Base-by-base conservation (phyloP, 2,888 invertebrate genomes). In the Meloe dianella region DNA sequence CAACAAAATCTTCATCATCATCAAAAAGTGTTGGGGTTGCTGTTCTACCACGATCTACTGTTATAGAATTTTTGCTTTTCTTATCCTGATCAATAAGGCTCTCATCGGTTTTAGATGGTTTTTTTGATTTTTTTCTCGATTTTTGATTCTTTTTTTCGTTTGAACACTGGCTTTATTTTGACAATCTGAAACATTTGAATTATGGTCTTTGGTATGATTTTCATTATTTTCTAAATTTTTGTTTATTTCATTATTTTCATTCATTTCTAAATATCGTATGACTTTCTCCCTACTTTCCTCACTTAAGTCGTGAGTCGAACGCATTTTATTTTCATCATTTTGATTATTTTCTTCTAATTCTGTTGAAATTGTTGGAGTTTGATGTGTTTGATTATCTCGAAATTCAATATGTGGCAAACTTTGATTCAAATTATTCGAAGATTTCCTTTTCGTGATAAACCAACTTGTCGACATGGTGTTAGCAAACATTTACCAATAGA, bases 381-480 rank as follows among this genome's bases (percentile, higher is more conserved):
- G 1, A 7, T 5, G 14, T 12, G 54, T 7, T 27, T 27, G 24
- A 54, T 54, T 10, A 14, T 5, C 14, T 7, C 5, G 4, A 14
- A n/a, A 7, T 6, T 54, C 54, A 54, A 24, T 24, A 1, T n/a
- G 12, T 0, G 41, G 8, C 14, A 32, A 6, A 63, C 35, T 63
- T 22, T 20, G 20, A 41, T 61, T 41, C 3, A 54, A 38, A 57
- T 17, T 47, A n/a, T 63, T 63, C 24, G 59, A 41, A 9, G 60
- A 59, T 57, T 67, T 67, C 30, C 60, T 29, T 17, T 62, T 62
- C 57, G 29, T 20, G 62, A 35, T 17, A 62, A 14, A n/a, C 62
- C 62, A 32, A 67, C 58, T 51, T 24, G 61, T 38, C 67, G 22
- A 59, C 67, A 67, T n/a, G 67, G 67, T 7, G 67, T 67, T 6